A percentile compares a stretch with the other conserved stretches of the same genome.
Conservation (phyloP, 1,140 invertebrate genomes). For the Eupeodes corollae region DNA sequence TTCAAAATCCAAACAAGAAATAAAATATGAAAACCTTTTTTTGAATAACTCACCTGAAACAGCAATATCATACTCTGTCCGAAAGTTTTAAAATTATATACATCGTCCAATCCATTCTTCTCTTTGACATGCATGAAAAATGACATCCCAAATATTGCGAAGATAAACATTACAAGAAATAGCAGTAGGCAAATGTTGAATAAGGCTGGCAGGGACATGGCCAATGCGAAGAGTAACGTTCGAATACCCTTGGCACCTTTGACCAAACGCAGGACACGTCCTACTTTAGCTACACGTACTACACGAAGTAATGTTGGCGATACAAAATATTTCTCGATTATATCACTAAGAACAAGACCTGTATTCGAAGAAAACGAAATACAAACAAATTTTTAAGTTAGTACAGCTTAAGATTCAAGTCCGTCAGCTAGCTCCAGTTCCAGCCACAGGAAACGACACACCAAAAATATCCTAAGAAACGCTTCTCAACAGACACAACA, state of each 20-base stretch:
- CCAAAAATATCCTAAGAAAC: neutral
- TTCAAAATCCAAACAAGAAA: too few species aligned
- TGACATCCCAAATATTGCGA: constrained; percentile 98
- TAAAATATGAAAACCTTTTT: too few species aligned
- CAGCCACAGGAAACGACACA: constrained; percentile 1
- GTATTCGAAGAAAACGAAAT: constrained; percentile 1
- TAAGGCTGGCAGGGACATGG: constrained; percentile 93
- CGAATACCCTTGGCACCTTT: constrained; percentile 96
- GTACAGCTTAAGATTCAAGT: neutral
- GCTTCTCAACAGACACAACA: constrained; percentile 1
- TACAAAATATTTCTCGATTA: constrained; percentile 95
- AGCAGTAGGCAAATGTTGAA: constrained; percentile 98
- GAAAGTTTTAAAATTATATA: constrained; percentile 99
- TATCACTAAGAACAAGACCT: constrained; percentile 91
- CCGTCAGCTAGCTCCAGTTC: neutral
- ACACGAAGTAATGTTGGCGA: constrained; percentile 94
- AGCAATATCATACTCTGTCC: constrained; percentile 94
- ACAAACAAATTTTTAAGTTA: neutral
- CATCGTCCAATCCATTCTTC: constrained; percentile 86
- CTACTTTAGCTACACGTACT: constrained; percentile 94
- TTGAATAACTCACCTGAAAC: constrained; percentile 63
- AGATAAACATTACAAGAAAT: constrained; percentile 98
- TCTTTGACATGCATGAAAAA: constrained; percentile 98
- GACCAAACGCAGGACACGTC: constrained; percentile 88
- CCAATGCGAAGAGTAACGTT: constrained; percentile 91